Evolutionary conservation across 1,140 invertebrate species (phyloP), one percentile per base, ranked within the genome.

Genomic region (Drosophila orosa): DNA sequence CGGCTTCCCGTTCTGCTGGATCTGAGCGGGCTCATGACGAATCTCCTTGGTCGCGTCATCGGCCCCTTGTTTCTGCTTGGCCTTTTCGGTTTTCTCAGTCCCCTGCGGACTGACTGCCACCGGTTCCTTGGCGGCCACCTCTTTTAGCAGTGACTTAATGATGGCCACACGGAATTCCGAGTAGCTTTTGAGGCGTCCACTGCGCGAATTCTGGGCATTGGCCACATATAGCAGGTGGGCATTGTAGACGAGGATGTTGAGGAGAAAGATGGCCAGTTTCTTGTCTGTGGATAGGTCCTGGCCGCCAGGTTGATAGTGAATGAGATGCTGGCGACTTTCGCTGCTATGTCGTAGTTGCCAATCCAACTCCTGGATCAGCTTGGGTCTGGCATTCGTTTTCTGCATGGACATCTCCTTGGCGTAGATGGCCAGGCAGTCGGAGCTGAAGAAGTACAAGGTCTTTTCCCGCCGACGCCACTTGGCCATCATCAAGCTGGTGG

Each of bases 351-450:
- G 52, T 8, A 89, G 29, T 12, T 86, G 86, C 47, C 67, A 86
- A 19, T 84, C 86, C 29, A 89, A 22, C 27, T 90, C 80, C 31
- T 89, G 87, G 2, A 90, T 81, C 25, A 90, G 50, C 35, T 89
- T 89, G 13, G 84, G 84, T 5, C 62, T 71, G 0, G 68, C 74
- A 29, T 83, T 90, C 0, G 54, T 80, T 33, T 90, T 90, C 15
- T 90, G 85, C 80, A 85, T 78, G 5, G 84, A 80, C 76, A 90
- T 58, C 39, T 87, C 84, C 42, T 80, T 87, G n/a, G 84, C 62
- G 12, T 89, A 87, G 12, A 90, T 90, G 9, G 87, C 85, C 59
- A 86, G 24, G 15, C 85, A 90, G 33, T 90, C 86, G 10, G 85
- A 82, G 45, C 85, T 90, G 19, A 82, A 90, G 47, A 90, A 90